Conservation (phyloP, 2,797 vertebrate species). For the Halcyon leucocephala region DNA sequence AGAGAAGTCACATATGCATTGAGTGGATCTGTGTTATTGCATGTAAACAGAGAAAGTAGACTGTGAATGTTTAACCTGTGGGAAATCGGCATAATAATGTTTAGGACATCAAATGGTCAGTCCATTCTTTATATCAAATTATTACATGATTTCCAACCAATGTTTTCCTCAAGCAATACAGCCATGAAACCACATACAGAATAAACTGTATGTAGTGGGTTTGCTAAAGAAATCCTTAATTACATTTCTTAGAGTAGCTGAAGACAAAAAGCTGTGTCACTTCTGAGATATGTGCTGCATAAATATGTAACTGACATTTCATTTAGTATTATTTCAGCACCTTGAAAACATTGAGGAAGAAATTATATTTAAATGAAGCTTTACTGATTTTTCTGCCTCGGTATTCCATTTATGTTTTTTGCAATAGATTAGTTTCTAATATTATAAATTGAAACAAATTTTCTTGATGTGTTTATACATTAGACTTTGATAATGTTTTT, state of each 20-base stretch:
- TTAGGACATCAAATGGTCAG: neutral
- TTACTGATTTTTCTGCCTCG: neutral
- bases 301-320: neutral
- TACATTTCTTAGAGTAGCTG: neutral
- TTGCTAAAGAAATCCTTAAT: neutral
- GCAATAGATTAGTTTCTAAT: neutral
- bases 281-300: neutral
- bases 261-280: neutral
- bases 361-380: neutral
- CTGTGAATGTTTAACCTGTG: neutral
- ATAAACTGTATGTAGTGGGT: neutral
- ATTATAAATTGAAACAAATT: constrained; percentile 15
- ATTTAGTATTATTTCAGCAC: neutral
- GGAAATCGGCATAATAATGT: neutral
- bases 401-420: neutral
- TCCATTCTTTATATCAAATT: neutral
- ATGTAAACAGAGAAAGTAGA: neutral
- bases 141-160: neutral
- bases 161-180: neutral
- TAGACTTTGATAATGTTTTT: neutral
- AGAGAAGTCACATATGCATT: neutral
- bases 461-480: neutral
- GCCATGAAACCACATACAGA: neutral
- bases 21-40: neutral
- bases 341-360: neutral